phyloP scores from a whole-genome alignment of 2,797 vertebrate species.

The Calcarius lapponicus region DNA sequence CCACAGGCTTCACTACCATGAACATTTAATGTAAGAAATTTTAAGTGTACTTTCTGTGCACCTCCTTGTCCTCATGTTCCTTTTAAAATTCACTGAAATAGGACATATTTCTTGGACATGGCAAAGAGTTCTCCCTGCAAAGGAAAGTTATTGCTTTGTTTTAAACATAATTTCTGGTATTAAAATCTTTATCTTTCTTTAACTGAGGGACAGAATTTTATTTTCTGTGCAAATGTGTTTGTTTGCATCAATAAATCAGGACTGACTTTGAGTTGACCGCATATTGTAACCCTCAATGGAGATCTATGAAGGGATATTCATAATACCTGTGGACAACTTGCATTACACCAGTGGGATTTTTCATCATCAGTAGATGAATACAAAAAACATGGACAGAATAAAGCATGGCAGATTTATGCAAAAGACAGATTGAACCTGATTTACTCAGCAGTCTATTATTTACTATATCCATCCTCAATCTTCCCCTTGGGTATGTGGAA shows the following conservation, averaged over 20 bases:
- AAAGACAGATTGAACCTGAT: no score
- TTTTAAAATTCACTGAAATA: constrained; percentile 4
- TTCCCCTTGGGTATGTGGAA: constrained; percentile 40
- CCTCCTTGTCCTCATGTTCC: not conserved
- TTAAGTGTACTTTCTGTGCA: not conserved
- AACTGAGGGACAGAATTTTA: constrained; percentile 53
- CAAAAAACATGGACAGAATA: constrained; percentile 67
- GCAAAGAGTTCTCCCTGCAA: constrained; percentile 23
- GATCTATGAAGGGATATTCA: constrained; percentile 70
- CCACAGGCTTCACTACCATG: not conserved
- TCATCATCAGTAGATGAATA: constrained; percentile 64
- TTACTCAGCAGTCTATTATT: constrained; percentile 61
- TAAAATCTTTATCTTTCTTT: constrained; percentile 67
- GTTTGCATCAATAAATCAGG: constrained; percentile 73
- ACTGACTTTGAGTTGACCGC: constrained; percentile 75
- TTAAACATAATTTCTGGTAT: constrained; percentile 63
- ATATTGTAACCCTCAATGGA: constrained; percentile 64
- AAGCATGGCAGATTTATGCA: constrained; percentile 67
- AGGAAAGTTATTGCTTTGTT: constrained; percentile 57
- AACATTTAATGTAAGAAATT: not conserved
- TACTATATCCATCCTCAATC: not conserved
- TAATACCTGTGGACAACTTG: constrained; percentile 70
- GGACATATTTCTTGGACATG: constrained; percentile 2
- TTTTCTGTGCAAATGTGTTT: constrained; percentile 69
- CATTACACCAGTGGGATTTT: constrained; percentile 72